phyloP scores from a whole-genome alignment of 2,888 invertebrate species.

The Heliconius cydno region DNA sequence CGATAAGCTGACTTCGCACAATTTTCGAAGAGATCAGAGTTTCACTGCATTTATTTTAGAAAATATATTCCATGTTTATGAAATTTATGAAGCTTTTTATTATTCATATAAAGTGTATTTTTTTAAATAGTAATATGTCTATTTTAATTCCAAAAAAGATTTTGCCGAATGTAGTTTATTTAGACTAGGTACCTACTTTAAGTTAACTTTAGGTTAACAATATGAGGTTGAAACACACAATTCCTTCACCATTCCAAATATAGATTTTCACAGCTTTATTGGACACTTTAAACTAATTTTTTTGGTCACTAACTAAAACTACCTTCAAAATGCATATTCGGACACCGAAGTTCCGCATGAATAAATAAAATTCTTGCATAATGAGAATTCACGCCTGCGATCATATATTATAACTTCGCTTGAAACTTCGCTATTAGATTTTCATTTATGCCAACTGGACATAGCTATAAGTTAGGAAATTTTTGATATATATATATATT shows the following conservation, averaged over 20 bases:
- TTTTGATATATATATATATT: neutral
- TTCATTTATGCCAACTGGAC: conserved; percentile 28
- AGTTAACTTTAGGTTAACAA: neutral
- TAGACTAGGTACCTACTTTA: neutral
- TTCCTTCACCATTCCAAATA: too few species aligned
- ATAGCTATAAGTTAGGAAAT: neutral
- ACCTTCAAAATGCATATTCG: conserved; percentile 19
- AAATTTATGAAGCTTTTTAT: too few species aligned
- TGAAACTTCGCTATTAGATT: conserved; percentile 38
- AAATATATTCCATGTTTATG: too few species aligned
- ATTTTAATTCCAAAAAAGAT: too few species aligned
- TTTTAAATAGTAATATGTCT: too few species aligned
- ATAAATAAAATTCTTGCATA: conserved; percentile 32
- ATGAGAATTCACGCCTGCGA: conserved; percentile 34
- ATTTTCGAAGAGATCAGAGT: too few species aligned
- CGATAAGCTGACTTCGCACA: too few species aligned
- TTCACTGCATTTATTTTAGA: too few species aligned
- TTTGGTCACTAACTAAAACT: neutral
- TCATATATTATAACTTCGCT: conserved; percentile 40
- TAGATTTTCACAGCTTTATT: neutral
- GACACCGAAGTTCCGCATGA: conserved; percentile 8
- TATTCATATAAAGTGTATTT: too few species aligned
- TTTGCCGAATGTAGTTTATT: neutral
- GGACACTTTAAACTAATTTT: neutral
- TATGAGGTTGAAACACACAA: neutral